These are phyloP conservation scores for Cephalotes varians DNA, from an alignment of 2,888 invertebrate genomes.

Conservation along the genomic window DNA sequence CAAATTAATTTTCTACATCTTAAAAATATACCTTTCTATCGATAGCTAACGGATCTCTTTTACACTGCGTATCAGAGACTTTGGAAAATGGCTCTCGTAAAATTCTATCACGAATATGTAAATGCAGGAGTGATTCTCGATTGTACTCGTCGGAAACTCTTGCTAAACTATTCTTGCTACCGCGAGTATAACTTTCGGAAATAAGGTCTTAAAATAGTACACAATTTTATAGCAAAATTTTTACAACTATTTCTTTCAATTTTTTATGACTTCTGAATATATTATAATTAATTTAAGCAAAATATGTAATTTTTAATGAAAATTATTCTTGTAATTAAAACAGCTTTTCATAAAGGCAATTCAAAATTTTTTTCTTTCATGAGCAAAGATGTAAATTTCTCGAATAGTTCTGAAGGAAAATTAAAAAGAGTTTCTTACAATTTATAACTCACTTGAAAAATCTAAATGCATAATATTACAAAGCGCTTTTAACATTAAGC, in stretches of 20 bases:
- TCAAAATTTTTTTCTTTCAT: neutral
- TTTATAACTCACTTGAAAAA: neutral
- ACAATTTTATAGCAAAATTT: neutral
- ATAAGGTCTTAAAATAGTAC: neutral
- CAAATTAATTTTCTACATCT: no score
- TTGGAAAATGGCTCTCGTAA: neutral
- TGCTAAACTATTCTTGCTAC: no score
- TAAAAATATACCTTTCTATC: neutral
- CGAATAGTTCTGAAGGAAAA: neutral
- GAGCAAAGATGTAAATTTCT: neutral
- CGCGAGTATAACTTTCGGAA: neutral
- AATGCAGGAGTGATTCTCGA: slow-evolving; percentile 4
- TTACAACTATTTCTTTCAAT: neutral
- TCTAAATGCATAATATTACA: neutral
- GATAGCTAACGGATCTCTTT: neutral
- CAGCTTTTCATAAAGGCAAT: neutral
- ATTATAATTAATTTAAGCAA: neutral
- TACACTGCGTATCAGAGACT: neutral
- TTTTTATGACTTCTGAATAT: neutral
- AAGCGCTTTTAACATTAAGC: neutral
- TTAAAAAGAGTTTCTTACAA: neutral
- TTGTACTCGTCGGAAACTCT: neutral
- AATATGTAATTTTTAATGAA: neutral
- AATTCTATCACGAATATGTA: neutral
- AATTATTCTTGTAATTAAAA: neutral